Conservation (phyloP, 2,797 vertebrate genomes). For the Poeciliopsis presidionis region DNA sequence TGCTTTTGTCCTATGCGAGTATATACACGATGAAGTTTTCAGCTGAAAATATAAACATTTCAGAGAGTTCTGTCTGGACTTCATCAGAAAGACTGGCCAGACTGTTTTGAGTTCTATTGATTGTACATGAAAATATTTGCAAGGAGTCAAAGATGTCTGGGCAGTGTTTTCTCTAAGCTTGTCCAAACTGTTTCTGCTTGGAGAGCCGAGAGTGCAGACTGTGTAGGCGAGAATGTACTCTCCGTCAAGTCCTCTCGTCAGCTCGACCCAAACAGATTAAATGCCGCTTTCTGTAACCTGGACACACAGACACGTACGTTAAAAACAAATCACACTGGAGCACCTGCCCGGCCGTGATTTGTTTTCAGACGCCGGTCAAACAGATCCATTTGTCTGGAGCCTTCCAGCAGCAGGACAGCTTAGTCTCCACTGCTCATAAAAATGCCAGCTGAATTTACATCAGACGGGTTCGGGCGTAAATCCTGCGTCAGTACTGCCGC, state of each 20-base stretch:
- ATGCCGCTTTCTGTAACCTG: conserved; percentile 36
- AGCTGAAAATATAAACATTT: background rate
- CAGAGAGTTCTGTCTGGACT: background rate
- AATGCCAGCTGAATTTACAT: conserved; percentile 72
- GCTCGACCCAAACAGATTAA: conserved; percentile 49
- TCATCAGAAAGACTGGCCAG: background rate
- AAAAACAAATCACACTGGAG: conserved; percentile 53
- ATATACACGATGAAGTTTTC: background rate
- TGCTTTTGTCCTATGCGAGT: background rate
- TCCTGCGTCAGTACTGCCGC: conserved; percentile 62
- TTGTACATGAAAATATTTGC: background rate
- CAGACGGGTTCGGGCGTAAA: conserved; percentile 59
- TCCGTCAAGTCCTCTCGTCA: conserved; percentile 34
- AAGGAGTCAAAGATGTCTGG: conserved; percentile 1
- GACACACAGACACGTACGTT: conserved; percentile 17
- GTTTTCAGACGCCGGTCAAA: conserved; percentile 72
- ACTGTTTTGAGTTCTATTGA: background rate
- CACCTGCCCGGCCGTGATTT: conserved; percentile 68
- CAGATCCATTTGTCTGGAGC: conserved; percentile 74
- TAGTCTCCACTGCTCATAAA: conserved; percentile 74
- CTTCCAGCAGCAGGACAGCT: conserved; percentile 48
- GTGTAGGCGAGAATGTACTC: conserved; percentile 15
- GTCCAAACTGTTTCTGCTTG: background rate
- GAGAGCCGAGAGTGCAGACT: conserved; percentile 18
- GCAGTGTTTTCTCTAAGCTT: background rate